A percentile compares a stretch with the other conserved stretches of the same genome.
phyloP scores from a whole-genome alignment of 1,140 invertebrate genomes.

The Sarcophaga bullata region DNA sequence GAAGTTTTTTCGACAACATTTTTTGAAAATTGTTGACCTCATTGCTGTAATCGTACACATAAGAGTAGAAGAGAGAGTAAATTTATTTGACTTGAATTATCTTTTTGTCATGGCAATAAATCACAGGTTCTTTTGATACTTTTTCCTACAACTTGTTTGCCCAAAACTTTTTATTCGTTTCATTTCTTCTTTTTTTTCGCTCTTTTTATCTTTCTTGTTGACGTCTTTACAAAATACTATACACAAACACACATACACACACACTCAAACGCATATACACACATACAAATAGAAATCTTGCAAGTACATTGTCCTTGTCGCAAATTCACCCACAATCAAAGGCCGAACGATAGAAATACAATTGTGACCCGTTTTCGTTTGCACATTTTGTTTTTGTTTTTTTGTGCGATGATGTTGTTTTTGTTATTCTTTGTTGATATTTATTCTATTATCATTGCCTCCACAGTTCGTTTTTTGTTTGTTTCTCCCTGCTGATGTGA shows the following conservation, averaged over 20 bases:
- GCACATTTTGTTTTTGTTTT: too few relatives aligned
- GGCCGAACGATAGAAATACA: too few relatives aligned
- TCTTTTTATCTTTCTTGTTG: too few relatives aligned
- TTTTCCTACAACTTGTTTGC: neutral
- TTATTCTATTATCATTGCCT: too few relatives aligned
- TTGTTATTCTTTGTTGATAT: too few relatives aligned
- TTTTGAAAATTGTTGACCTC: conserved; percentile 1
- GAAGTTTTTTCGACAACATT: neutral
- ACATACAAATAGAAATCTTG: neutral
- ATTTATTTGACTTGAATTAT: conserved; percentile 22
- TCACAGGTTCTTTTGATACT: conserved; percentile 11
- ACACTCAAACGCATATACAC: neutral
- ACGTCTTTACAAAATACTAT: neutral
- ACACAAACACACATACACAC: neutral
- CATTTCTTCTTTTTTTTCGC: too few relatives aligned
- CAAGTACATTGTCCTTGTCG: neutral
- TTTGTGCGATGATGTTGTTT: too few relatives aligned
- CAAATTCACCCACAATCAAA: too few relatives aligned
- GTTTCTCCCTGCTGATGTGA: too few relatives aligned
- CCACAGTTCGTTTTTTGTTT: too few relatives aligned
- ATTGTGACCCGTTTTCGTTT: too few relatives aligned
- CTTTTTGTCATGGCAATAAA: conserved; percentile 23
- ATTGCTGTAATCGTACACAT: neutral
- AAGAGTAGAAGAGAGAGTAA: neutral
- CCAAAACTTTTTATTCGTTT: neutral